Percentiles rank a stretch among this genome's conserved stretches.
Conservation (phyloP, 1,140 invertebrate genomes). For the Drosophila dunni region DNA sequence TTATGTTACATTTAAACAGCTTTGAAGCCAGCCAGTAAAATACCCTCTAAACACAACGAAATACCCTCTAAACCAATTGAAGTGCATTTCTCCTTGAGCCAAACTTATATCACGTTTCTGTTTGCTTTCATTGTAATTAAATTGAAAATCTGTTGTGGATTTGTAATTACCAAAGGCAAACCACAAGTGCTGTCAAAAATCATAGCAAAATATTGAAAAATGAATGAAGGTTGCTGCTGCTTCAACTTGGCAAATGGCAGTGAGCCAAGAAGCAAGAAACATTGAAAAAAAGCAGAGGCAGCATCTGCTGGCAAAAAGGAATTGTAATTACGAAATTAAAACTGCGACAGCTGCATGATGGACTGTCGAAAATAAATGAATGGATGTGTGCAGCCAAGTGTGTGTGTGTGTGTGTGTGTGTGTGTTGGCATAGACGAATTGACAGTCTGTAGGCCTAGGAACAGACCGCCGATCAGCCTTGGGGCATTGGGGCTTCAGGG, state of each 20-base stretch:
- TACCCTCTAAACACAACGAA: neutral
- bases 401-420: slow-evolving; percentile 3
- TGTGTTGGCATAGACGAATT: slow-evolving; percentile 50
- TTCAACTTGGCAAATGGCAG: slow-evolving; percentile 56
- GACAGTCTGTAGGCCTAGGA: slow-evolving; percentile 27
- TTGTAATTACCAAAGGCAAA: slow-evolving; percentile 53
- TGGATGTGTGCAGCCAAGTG: slow-evolving; percentile 40
- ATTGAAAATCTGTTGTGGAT: slow-evolving; percentile 55
- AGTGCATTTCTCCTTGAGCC: neutral
- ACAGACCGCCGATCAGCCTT: slow-evolving; percentile 34
- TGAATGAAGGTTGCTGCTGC: neutral
- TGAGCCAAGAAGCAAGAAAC: too few relatives aligned
- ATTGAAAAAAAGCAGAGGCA: slow-evolving; percentile 21
- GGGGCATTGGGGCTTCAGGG: slow-evolving; percentile 29
- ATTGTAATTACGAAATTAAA: slow-evolving; percentile 82
- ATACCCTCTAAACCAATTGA: neutral
- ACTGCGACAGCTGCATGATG: slow-evolving; percentile 76
- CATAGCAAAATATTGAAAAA: slow-evolving; percentile 74
- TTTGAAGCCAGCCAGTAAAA: neutral
- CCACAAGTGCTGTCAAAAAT: slow-evolving; percentile 70
- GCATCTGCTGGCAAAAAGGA: slow-evolving; percentile 45
- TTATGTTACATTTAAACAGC: too few relatives aligned
- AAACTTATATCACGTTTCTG: neutral
- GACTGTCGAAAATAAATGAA: slow-evolving; percentile 77
- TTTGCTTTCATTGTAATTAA: slow-evolving; percentile 57